Base-by-base conservation (phyloP, 2,888 invertebrate species). In the Diplolepis rosae region DNA sequence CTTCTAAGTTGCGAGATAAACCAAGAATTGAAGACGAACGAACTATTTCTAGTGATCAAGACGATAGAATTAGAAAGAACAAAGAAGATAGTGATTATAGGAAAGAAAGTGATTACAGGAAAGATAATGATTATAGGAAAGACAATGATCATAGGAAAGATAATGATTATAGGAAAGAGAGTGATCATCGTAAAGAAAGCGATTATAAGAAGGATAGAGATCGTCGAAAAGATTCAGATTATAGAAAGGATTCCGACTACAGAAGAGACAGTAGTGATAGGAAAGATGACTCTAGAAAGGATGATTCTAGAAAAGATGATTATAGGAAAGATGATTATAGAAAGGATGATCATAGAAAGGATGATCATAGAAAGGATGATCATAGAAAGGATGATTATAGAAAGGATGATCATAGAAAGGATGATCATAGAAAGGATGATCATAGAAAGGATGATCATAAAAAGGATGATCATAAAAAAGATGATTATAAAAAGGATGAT, bases 241-340 rank as follows among this genome's bases (percentile, higher is more conserved):
- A 48, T 27, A 28, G 30, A 18, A 68, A 42, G 13, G 68, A 66
- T 11, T 48, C 9, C 5, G 69, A 30, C 18, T 69, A 56, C 1
- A 72, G 71, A 13, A 42, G 72, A n/a, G 71, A 71, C 28, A 48
- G 13, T 2, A 71, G 27, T 27, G 11, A 24, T 24, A 79, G 81
- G 35, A 82, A 83, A 74, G 81, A 82, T 22, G 67, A 69, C 27
- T 66, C 67, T 50, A 66, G 72, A 18, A 52, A 71, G 50, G 78
- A 83, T 68, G 81, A 86, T 69, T 77, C 86, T 70, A 67, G 70
- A 15, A 68, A 69, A 6, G 15, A 45, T 15, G 77, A 77, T 4
- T 42, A 71, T 65, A 66, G 61, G 65, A 72, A 70, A 5, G 71
- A 74, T 4, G 68, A 73, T 54, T 52, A 68, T 0, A 30, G 50